Evolutionary conservation across 2,888 invertebrate genomes (phyloP).

Genomic region (Ornithoptera priamus): DNA sequence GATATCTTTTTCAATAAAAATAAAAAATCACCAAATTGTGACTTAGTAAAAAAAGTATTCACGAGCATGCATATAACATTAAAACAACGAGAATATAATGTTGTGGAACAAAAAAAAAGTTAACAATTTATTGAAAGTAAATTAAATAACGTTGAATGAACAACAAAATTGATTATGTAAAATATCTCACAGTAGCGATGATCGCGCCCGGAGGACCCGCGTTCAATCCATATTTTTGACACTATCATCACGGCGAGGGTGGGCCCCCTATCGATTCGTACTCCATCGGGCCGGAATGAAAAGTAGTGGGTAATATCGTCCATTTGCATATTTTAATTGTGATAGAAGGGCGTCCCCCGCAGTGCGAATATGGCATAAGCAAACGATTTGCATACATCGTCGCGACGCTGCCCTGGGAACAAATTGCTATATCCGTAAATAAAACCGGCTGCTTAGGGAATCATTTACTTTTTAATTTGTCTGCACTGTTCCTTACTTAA

Average conservation of each 20-base stretch:
- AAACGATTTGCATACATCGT: conserved; percentile 69
- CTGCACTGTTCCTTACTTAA: conserved; percentile 10
- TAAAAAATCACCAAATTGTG: too few relatives aligned
- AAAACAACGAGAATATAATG: too few relatives aligned
- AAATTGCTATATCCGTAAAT: conserved; percentile 65
- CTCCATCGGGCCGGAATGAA: conserved; percentile 68
- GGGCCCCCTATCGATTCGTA: conserved; percentile 52
- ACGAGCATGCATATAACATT: too few relatives aligned
- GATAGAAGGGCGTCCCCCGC: conserved; percentile 56
- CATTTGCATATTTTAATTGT: conserved; percentile 80
- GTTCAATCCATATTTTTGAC: conserved; percentile 50
- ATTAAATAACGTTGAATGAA: neutral
- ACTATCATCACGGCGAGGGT: conserved; percentile 44
- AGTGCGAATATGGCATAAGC: conserved; percentile 68
- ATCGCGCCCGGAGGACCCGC: conserved; percentile 27
- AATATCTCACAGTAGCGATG: conserved; percentile 27
- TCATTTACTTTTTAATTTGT: conserved; percentile 30
- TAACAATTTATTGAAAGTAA: too few relatives aligned
- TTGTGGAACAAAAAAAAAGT: too few relatives aligned
- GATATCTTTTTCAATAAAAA: too few relatives aligned
- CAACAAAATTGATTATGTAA: conserved; percentile 31
- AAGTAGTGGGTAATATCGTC: conserved; percentile 74
- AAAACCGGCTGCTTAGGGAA: conserved; percentile 38
- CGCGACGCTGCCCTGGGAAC: conserved; percentile 44
- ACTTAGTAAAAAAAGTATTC: too few relatives aligned